Conservation (phyloP, 2,888 invertebrate genomes). For the Acanthosepion esculentum region DNA sequence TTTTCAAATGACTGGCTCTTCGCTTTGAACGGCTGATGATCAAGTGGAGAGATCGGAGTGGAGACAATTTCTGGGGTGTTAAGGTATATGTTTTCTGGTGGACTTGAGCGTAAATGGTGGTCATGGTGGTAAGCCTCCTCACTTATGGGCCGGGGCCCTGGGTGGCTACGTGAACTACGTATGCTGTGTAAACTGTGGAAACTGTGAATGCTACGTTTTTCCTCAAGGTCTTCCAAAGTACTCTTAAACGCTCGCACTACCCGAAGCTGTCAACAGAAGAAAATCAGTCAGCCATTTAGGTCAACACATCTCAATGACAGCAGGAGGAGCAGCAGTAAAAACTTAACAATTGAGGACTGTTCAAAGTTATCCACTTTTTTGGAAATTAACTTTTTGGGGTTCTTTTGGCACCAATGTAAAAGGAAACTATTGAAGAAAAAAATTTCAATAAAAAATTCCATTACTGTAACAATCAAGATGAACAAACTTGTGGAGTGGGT, state of each 20-base stretch:
- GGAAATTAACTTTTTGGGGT: background rate
- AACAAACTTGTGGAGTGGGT: background rate
- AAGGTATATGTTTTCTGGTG: conserved; percentile 59
- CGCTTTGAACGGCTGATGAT: conserved; percentile 61
- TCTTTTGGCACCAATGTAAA: background rate
- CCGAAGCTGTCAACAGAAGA: conserved; percentile 91
- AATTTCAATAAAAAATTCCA: background rate
- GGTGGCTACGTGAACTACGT: conserved; percentile 82
- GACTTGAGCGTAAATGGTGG: conserved; percentile 61
- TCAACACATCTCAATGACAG: conserved; percentile 48
- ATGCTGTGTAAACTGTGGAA: conserved; percentile 73
- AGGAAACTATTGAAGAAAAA: background rate
- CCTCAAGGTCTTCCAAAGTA: conserved; percentile 99
- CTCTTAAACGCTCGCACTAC: conserved; percentile 99
- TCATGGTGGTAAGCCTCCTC: conserved; percentile 63
- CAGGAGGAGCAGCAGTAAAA: conserved; percentile 38
- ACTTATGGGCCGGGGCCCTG: conserved; percentile 77
- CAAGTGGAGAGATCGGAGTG: conserved; percentile 56
- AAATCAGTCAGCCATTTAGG: conserved; percentile 51
- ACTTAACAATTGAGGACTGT: conserved; percentile 43
- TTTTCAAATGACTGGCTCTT: conserved; percentile 74
- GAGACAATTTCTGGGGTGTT: conserved; percentile 54
- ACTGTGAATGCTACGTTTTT: conserved; percentile 98
- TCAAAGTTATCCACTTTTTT: conserved; percentile 40
- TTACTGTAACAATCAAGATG: background rate